Conservation (phyloP, 2,888 invertebrate genomes). For the Caenorhabditis sinica region DNA sequence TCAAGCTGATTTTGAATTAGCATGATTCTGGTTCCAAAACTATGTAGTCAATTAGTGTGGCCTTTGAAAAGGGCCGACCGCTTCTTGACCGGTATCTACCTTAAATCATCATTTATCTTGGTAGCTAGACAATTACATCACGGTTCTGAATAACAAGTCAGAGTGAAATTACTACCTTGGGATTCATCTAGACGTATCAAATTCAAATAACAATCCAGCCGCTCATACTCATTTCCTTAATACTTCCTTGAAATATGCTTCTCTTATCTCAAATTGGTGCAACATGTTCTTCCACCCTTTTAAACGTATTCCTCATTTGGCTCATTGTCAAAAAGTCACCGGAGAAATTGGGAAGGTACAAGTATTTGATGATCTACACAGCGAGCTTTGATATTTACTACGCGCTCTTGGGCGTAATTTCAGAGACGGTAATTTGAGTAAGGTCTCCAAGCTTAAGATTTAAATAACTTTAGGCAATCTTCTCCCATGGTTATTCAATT, state of each 20-base stretch:
- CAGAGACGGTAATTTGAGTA: background rate
- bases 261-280: background rate
- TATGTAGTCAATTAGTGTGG: too few relatives aligned
- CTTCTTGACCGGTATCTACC: too few relatives aligned
- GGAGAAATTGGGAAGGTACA: constrained; percentile 35
- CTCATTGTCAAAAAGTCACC: constrained; percentile 32
- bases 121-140: too few relatives aligned
- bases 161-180: background rate
- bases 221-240: too few relatives aligned
- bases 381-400: constrained; percentile 34
- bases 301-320: constrained; percentile 18
- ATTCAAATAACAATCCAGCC: too few relatives aligned
- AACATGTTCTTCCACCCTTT: background rate
- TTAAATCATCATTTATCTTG: too few relatives aligned
- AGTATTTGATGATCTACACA: constrained; percentile 43
- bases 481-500: constrained; percentile 3
- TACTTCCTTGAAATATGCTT: background rate
- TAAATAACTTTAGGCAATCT: background rate
- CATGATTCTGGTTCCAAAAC: too few relatives aligned
- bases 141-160: too few relatives aligned
- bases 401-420: background rate
- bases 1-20: too few relatives aligned
- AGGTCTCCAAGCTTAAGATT: background rate
- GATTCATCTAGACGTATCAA: background rate
- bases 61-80: too few relatives aligned